These are phyloP conservation scores for Brachynemurus nebulosus DNA, from an alignment of 2,888 invertebrate species.

Conservation along the genomic window DNA sequence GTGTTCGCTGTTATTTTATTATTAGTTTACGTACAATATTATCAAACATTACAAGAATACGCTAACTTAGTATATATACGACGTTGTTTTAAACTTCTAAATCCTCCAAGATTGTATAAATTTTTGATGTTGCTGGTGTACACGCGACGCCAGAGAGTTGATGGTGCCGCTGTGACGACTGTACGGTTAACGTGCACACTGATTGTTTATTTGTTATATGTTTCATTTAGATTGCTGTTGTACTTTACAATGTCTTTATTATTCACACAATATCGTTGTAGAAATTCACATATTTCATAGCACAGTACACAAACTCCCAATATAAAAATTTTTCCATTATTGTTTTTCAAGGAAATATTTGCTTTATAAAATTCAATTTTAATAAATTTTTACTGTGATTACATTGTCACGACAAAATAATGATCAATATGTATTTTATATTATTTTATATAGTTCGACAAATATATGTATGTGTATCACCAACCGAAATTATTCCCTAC, in stretches of 20 bases:
- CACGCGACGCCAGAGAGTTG: no score
- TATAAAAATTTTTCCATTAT: constrained; percentile 52
- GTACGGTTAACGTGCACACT: constrained; percentile 24
- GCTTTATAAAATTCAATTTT: background rate
- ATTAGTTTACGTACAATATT: no score
- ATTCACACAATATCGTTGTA: constrained; percentile 31
- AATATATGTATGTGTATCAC: no score
- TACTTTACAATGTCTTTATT: constrained; percentile 25
- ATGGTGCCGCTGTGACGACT: constrained; percentile 14
- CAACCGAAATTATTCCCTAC: no score
- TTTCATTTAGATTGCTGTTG: constrained; percentile 28
- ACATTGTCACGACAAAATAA: no score
- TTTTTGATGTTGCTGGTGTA: constrained; percentile 12
- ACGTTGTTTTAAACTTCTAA: background rate
- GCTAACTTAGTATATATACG: no score
- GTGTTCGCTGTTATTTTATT: no score
- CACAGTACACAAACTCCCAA: constrained; percentile 52
- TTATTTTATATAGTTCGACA: no score
- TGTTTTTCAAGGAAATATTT: background rate
- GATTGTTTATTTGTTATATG: constrained; percentile 24
- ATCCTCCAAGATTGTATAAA: constrained; percentile 6
- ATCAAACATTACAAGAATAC: no score
- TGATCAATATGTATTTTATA: no score
- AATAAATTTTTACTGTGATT: no score
- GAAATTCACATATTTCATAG: constrained; percentile 50